Conservation (phyloP, 2,888 invertebrate species). For the Zonitis immaculata region DNA sequence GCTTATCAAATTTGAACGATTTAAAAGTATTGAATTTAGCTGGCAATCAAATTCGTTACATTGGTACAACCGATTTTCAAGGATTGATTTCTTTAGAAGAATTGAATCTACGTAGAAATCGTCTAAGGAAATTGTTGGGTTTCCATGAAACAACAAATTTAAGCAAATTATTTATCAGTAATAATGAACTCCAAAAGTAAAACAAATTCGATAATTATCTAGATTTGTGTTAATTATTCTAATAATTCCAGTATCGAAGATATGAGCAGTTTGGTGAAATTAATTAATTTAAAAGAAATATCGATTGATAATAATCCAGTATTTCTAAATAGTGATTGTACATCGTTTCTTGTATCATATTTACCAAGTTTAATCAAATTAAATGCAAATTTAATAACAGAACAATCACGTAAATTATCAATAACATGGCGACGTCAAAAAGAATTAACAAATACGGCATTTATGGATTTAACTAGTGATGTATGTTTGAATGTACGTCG, state of each 20-base stretch:
- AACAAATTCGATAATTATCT: not conserved
- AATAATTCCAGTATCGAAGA: slow-evolving; percentile 65
- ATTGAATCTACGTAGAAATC: slow-evolving; percentile 83
- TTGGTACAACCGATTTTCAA: slow-evolving; percentile 71
- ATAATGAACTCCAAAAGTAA: slow-evolving; percentile 68
- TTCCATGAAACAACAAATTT: slow-evolving; percentile 72
- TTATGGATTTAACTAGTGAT: slow-evolving; percentile 59
- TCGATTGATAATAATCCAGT: slow-evolving; percentile 85
- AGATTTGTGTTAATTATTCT: not conserved
- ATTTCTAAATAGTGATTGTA: slow-evolving; percentile 73
- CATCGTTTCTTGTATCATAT: slow-evolving; percentile 76
- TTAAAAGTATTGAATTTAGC: slow-evolving; percentile 90
- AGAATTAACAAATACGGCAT: slow-evolving; percentile 65
- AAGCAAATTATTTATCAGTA: slow-evolving; percentile 76
- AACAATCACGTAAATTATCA: slow-evolving; percentile 72
- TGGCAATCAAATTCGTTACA: slow-evolving; percentile 79
- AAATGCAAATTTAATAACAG: slow-evolving; percentile 75
- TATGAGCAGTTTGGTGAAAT: slow-evolving; percentile 76
- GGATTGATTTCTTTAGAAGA: slow-evolving; percentile 77
- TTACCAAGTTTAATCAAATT: slow-evolving; percentile 67
- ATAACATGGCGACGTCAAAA: slow-evolving; percentile 76
- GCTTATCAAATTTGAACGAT: slow-evolving; percentile 64
- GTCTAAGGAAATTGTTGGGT: slow-evolving; percentile 72
- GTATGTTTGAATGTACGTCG: slow-evolving; percentile 58
- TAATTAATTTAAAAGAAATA: slow-evolving; percentile 72